phyloP scores from a whole-genome alignment of 2,888 invertebrate species.

The Polia nebulosa region DNA sequence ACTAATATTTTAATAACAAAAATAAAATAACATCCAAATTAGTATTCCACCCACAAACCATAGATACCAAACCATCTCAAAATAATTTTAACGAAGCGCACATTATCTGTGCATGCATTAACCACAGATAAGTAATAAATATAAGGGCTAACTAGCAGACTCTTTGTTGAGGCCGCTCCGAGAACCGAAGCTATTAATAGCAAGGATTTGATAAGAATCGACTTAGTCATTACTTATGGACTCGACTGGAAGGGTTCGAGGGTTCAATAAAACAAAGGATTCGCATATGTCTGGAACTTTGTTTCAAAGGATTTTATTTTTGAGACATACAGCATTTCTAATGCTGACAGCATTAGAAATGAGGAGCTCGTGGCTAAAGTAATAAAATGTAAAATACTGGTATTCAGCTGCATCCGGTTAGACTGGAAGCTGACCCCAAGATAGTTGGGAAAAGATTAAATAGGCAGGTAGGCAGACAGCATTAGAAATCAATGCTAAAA shows the following conservation, averaged over 20 bases:
- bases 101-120: slow-evolving; percentile 64
- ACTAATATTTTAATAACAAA: not conserved
- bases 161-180: slow-evolving; percentile 64
- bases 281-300: slow-evolving; percentile 22
- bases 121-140: slow-evolving; percentile 64
- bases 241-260: slow-evolving; percentile 37
- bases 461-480: too few species aligned
- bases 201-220: slow-evolving; percentile 65
- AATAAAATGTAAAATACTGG: too few species aligned
- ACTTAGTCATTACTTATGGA: slow-evolving; percentile 61
- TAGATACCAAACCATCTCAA: slow-evolving; percentile 44
- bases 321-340: too few species aligned
- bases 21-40: slow-evolving; percentile 1
- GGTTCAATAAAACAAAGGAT: slow-evolving; percentile 56
- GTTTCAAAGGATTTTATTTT: slow-evolving; percentile 2
- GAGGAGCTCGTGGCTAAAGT: too few species aligned
- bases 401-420: too few species aligned
- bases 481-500: not conserved
- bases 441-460: too few species aligned
- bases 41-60: slow-evolving; percentile 40
- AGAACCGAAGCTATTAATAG: slow-evolving; percentile 63
- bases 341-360: not conserved
- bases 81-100: slow-evolving; percentile 58
- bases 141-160: slow-evolving; percentile 48
- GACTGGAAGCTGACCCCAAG: too few species aligned